Evolutionary conservation across 2,888 invertebrate species (phyloP).

Genomic region (Exephanes ischioxanthus): DNA sequence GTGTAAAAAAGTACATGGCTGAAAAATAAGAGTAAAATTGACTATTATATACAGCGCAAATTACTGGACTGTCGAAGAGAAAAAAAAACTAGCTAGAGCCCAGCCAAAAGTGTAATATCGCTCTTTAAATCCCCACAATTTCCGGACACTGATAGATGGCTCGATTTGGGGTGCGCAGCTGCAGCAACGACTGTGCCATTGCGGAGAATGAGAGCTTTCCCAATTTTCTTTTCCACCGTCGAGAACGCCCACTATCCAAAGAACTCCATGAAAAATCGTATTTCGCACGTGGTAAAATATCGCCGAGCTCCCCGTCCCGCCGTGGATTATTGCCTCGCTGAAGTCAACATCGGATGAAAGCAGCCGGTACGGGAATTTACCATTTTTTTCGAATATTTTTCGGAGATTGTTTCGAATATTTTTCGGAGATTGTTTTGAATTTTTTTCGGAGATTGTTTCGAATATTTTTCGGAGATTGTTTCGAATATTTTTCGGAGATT

Average conservation of each 20-base stretch:
- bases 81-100: not conserved
- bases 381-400: not conserved
- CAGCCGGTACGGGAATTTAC: not conserved
- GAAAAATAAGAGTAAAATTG: no score
- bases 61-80: not conserved
- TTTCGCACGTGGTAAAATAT: not conserved
- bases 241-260: not conserved
- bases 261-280: conserved; percentile 1
- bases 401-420: not conserved
- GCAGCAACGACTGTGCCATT: not conserved
- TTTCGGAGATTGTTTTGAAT: not conserved
- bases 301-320: not conserved
- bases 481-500: no score
- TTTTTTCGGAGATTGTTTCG: conserved; percentile 4
- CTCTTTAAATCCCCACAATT: not conserved
- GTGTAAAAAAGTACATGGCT: no score
- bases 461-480: conserved; percentile 6
- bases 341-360: conserved; percentile 4
- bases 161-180: not conserved
- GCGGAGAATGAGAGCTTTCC: not conserved
- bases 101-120: not conserved
- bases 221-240: conserved; percentile 7
- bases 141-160: not conserved
- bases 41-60: not conserved
- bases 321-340: conserved; percentile 11